These are phyloP conservation scores for Hyles vespertilio DNA, from an alignment of 1,140 invertebrate genomes.

Conservation along the genomic window DNA sequence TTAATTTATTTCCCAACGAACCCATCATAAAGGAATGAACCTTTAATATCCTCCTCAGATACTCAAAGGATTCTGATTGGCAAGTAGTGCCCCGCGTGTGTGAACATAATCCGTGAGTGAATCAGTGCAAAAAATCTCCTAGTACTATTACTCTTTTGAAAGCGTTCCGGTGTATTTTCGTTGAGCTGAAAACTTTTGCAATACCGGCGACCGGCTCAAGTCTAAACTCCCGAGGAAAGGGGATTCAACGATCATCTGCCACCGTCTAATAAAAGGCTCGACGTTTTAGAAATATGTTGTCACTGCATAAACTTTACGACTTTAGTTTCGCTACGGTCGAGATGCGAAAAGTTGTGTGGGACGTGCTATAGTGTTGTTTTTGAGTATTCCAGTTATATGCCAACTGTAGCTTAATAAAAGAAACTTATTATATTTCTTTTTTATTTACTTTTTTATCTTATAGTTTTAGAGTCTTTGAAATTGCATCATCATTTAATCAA, in stretches of 20 bases:
- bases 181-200: slow-evolving; percentile 72
- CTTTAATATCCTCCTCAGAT: slow-evolving; percentile 6
- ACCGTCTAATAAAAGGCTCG: slow-evolving; percentile 62
- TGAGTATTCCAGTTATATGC: slow-evolving; percentile 42
- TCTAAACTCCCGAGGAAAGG: slow-evolving; percentile 60
- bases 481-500: too few species aligned
- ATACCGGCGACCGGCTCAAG: slow-evolving; percentile 58
- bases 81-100: slow-evolving; percentile 35
- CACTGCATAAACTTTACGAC: slow-evolving; percentile 71
- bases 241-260: slow-evolving; percentile 60
- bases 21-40: slow-evolving; percentile 7
- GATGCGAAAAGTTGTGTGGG: slow-evolving; percentile 45
- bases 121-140: slow-evolving; percentile 48
- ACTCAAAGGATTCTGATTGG: slow-evolving; percentile 62
- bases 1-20: not conserved
- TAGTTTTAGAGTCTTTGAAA: too few species aligned
- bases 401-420: slow-evolving; percentile 38
- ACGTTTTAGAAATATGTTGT: slow-evolving; percentile 69
- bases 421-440: slow-evolving; percentile 21
- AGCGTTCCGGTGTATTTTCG: slow-evolving; percentile 73
- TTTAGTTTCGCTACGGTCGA: slow-evolving; percentile 46
- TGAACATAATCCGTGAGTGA: slow-evolving; percentile 62
- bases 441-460: not conserved
- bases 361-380: slow-evolving; percentile 32
- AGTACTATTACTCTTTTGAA: slow-evolving; percentile 65